Evolutionary conservation across 2,888 invertebrate species (phyloP), one percentile per base, ranked within the genome.

Genomic region (Oscheius sp.): DNA sequence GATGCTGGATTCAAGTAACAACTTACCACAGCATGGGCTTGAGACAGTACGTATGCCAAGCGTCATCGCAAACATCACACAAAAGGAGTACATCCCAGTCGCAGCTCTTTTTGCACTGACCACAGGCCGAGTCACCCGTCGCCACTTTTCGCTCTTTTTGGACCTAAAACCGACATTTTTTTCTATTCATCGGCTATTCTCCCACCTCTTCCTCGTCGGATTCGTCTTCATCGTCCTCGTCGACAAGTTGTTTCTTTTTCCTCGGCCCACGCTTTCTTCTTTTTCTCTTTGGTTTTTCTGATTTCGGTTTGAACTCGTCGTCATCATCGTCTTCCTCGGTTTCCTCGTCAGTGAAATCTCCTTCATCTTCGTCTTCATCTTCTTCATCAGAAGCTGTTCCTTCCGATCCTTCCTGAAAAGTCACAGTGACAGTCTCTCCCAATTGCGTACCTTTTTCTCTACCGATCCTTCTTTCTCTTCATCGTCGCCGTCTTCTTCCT

Each of bases 31-130:
- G 92, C 74, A 95, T 93, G 0, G 98, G 98, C 76, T 94, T 92
- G 49, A 98, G 92, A 88, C 98, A 99, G 55, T 94, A 94, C 76
- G 95, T 96, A 91, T 99, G 98, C 93, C 95, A 97, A n/a, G 97
- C 97, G 77, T 89, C 89, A 89, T 99, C 96, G 89, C 98, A 99
- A 80, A 92, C 92, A 90, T 99, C 98, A 89, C 98, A 99, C 52
- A 99, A 90, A 69, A 99, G 52, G 21, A 72, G 63, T 1, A 95
- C 96, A 90, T 98, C 96, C 0, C 97, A 96, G 89, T 96, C 95
- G 89, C 95, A 94, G 0, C 93, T 93, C 89, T 95, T 94, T 16
- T 93, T 93, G 89, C 98, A 99, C 81, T 94, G 94, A 87, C 93
- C 92, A 89, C 98, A 99, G 21, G 93, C 93, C 23, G 93, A 94